Conservation (phyloP, 2,113 vertebrate species). For the Crotalus helleri region DNA sequence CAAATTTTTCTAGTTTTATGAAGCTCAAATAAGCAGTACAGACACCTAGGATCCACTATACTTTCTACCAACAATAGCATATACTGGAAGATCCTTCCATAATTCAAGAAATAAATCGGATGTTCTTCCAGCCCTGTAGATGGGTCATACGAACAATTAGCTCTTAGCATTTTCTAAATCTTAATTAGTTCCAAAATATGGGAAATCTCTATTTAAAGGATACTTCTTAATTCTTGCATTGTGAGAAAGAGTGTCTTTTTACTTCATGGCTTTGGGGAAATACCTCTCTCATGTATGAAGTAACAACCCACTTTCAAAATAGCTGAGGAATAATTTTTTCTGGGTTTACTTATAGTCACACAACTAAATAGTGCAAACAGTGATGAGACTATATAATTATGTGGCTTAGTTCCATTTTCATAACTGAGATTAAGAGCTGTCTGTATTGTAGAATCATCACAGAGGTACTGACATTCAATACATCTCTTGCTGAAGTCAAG, state of each 20-base stretch:
- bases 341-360: not conserved
- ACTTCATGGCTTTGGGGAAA: not conserved
- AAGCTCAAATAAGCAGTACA: not conserved
- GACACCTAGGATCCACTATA: not conserved
- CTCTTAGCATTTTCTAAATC: not conserved
- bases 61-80: not conserved
- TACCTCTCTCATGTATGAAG: not conserved
- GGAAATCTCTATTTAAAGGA: not conserved
- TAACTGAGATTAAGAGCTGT: not conserved
- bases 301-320: not conserved
- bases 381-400: not conserved
- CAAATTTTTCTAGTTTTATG: not conserved
- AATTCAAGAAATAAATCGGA: not conserved
- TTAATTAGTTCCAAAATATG: not conserved
- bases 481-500: slow-evolving; percentile 20
- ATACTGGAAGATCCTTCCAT: not conserved
- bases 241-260: not conserved
- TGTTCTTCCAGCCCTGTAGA: not conserved
- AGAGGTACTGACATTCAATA: slow-evolving; percentile 3
- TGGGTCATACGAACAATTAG: not conserved
- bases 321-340: not conserved
- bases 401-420: not conserved
- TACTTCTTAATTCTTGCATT: not conserved
- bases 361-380: not conserved
- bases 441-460: not conserved